These are phyloP conservation scores for Galemys pyrenaicus DNA, from an alignment of 2,113 vertebrate species.

Conservation along the genomic window DNA sequence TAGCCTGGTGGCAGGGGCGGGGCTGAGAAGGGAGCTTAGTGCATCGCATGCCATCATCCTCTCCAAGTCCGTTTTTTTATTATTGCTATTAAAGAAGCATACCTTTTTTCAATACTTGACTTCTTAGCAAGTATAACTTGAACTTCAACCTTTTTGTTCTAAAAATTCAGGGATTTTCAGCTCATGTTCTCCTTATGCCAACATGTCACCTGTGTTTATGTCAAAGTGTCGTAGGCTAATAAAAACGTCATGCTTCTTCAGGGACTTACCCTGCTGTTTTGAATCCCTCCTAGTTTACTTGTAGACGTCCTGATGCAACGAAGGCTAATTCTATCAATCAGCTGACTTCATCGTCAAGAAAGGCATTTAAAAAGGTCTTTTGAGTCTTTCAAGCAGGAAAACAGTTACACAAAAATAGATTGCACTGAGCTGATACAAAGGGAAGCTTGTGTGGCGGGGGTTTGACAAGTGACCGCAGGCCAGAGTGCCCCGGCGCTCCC, in stretches of 20 bases:
- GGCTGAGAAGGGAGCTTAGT: constrained; percentile 89
- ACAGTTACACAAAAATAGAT: constrained; percentile 87
- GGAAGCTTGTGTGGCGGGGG: constrained; percentile 87
- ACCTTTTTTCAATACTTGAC: constrained; percentile 89
- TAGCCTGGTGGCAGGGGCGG: constrained; percentile 99
- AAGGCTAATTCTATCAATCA: constrained; percentile 87
- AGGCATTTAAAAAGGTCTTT: constrained; percentile 84
- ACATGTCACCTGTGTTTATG: constrained; percentile 88
- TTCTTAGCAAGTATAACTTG: constrained; percentile 94
- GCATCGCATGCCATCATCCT: constrained; percentile 85
- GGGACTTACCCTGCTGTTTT: constrained; percentile 87
- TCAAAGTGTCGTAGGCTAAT: constrained; percentile 84
- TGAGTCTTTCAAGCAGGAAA: constrained; percentile 82
- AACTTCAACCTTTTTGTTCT: constrained; percentile 91
- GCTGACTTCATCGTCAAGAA: constrained; percentile 83
- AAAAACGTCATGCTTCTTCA: constrained; percentile 83
- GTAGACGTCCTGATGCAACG: constrained; percentile 86
- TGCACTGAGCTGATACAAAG: constrained; percentile 96
- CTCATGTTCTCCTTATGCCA: constrained; percentile 90
- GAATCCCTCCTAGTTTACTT: constrained; percentile 88
- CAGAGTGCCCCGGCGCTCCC: constrained; percentile 61
- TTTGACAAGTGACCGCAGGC: constrained; percentile 84
- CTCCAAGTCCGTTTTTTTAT: constrained; percentile 82
- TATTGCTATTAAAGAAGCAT: constrained; percentile 80
- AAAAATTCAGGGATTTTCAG: constrained; percentile 98